Percentiles rank a stretch among this genome's conserved stretches.
Conservation (phyloP, 2,888 invertebrate genomes). For the Phortica magna region DNA sequence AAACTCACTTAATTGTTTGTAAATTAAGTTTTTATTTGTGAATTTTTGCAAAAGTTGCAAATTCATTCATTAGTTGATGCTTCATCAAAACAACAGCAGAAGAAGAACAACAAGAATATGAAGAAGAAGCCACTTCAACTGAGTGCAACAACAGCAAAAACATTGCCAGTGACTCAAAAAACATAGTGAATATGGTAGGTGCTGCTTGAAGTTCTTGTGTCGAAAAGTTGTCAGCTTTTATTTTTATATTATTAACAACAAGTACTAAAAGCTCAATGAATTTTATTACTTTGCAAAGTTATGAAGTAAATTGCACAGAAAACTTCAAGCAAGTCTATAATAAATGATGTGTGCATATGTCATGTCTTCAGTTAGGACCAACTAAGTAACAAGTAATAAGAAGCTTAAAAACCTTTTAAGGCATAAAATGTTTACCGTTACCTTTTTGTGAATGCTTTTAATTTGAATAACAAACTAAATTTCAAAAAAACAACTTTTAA, state of each 20-base stretch:
- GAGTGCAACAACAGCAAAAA: background rate
- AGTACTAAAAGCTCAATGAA: too few relatives aligned
- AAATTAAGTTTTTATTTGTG: constrained; percentile 25
- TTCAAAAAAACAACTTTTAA: background rate
- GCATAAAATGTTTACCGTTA: background rate
- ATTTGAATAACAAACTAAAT: background rate
- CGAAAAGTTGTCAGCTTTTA: too few relatives aligned
- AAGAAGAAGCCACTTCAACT: background rate
- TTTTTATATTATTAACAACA: too few relatives aligned
- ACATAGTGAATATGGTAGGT: background rate
- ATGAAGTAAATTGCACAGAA: too few relatives aligned
- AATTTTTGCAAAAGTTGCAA: constrained; percentile 31
- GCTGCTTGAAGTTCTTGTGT: background rate
- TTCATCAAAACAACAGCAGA: constrained; percentile 25
- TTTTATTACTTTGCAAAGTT: too few relatives aligned
- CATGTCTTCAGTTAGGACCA: too few relatives aligned
- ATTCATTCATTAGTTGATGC: constrained; percentile 33
- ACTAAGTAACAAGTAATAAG: too few relatives aligned
- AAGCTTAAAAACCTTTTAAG: background rate
- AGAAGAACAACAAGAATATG: background rate
- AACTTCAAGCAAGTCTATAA: too few relatives aligned
- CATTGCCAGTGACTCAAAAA: background rate
- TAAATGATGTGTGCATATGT: too few relatives aligned
- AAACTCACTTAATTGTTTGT: constrained; percentile 35
- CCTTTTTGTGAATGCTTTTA: too few relatives aligned